Base-by-base conservation (phyloP, 2,797 vertebrate species). In the Helarctos malayanus region DNA sequence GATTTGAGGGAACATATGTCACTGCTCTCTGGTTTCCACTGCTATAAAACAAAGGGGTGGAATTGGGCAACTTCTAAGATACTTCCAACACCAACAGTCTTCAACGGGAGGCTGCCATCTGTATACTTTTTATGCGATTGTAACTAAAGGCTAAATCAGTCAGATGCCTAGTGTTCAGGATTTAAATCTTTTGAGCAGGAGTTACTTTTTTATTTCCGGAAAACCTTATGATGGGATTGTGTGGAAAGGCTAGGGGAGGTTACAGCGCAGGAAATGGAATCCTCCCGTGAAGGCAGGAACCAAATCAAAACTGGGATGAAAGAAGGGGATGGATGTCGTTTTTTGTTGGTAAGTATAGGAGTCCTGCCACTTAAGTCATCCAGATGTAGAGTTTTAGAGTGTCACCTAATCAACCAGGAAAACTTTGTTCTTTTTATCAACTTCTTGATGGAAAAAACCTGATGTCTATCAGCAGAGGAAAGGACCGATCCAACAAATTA, bases 181-280 rank as follows among this genome's bases (percentile, higher is more conserved):
- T 69, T 85, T 78, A 63, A 92, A 45, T 71, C 45, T 87, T 80
- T 52, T 87, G 65, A 78, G 45, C n/a, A 14, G 52, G 16, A 45
- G 18, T 95, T 65, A 23, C 49, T 61, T 83, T 83, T 91, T 76
- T 35, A 73, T 94, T 90, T 94, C 32, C 52, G 59, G 18, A 21
- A 59, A 81, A 52, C 12, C 14, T 83, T 84, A 18, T 27, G 49
- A 56, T 73, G 23, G 61, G 13, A 73, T 32, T 15, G 15, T 88
- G n/a, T 0, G 15, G 81, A 65, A 93, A 88, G 35, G 21, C 41
- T 65, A 38, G 9, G 61, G 19, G 38, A 91, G 47, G 25, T 84
- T 63, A 35, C 27, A 57, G 49, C 27, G 11, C 61, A 87, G 61
- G 78, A 91, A 73, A 35, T 54, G 35, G n/a, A 57, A 38, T 21